Base-by-base conservation (phyloP, 2,888 invertebrate species). In the Listrodromus nycthemerus region DNA sequence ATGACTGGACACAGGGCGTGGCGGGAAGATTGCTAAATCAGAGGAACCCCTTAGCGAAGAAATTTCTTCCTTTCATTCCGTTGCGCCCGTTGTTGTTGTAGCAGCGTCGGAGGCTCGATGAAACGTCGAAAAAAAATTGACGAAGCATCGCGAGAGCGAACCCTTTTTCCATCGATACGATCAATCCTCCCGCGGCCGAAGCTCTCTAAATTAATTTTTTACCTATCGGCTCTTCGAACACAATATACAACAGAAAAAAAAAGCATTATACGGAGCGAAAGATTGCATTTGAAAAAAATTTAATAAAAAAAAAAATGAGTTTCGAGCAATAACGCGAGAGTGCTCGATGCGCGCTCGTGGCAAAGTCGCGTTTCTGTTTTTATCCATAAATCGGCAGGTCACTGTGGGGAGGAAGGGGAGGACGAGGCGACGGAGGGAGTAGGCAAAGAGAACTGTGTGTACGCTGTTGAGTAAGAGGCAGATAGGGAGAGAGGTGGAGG, bases 1-100 rank as follows among this genome's bases (percentile, higher is more conserved):
- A 90, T 91, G 92, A 92, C 92, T 90, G 91, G 91, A 91, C 91
- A 91, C 88, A 88, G 90, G 93, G 93, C 92, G 93, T 91, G 93
- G 92, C 90, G 88, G 85, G 80, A 91, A 92, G 92, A 93, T 93
- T 91, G 92, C 92, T 91, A 92, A 92, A 91, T 91, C 90, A 91
- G 92, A 89, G 82, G 63, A 70, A 74, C 41, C 84, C 65, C 33
- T 52, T 24, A 37, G 7, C 13, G 7, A 13, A 30, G 13, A 19
- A 27, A 30, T 30, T n/a, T 61, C 8, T 55, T 24, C 3, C 41
- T 45, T 45, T 45, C 16, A 4, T 45, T 45, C 41, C 37, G 7
- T 21, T 33, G n/a, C 37, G 48, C 65, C 21, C 27, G 69, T 70
- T 58, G 33, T 63, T 63, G 33, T 61, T 78, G 13, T 30, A 50